These are phyloP conservation scores for Anodontia alba DNA, from an alignment of 2,888 invertebrate species.

Conservation along the genomic window DNA sequence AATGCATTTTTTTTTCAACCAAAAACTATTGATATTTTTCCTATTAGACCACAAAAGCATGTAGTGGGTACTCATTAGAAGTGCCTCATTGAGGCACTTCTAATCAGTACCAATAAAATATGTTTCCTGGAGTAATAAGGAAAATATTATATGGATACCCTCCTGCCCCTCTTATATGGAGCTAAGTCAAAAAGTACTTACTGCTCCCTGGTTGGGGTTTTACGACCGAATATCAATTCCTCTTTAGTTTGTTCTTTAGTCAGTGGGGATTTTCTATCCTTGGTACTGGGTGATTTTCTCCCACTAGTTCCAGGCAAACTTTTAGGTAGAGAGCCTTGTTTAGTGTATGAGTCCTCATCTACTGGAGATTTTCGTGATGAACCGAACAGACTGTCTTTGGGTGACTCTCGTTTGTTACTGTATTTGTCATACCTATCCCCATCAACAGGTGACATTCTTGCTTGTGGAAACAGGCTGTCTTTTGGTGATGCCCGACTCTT, in stretches of 20 bases:
- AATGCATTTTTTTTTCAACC: too few species aligned
- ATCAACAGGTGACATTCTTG: conserved; percentile 9
- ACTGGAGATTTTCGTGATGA: conserved; percentile 21
- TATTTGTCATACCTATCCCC: not conserved
- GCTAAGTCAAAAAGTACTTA: too few species aligned
- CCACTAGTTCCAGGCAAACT: conserved; percentile 29
- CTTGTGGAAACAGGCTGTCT: not conserved
- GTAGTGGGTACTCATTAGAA: too few species aligned
- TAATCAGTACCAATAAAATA: too few species aligned
- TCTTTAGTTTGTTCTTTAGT: conserved; percentile 64
- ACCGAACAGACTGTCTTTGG: conserved; percentile 7
- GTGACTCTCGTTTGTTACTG: not conserved
- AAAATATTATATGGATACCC: too few species aligned
- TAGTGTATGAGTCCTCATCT: conserved; percentile 15
- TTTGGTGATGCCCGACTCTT: not conserved
- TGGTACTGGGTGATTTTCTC: conserved; percentile 20
- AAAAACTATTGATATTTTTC: too few species aligned
- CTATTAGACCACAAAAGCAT: too few species aligned
- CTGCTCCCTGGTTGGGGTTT: conserved; percentile 66
- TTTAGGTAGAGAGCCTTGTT: conserved; percentile 35
- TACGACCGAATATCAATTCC: conserved; percentile 76
- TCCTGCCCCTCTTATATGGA: too few species aligned
- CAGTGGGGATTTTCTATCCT: conserved; percentile 22
- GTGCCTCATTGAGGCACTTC: too few species aligned
- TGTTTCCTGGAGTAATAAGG: too few species aligned